Conservation (phyloP, 2,113 vertebrate species). For the Struthio camelus region DNA sequence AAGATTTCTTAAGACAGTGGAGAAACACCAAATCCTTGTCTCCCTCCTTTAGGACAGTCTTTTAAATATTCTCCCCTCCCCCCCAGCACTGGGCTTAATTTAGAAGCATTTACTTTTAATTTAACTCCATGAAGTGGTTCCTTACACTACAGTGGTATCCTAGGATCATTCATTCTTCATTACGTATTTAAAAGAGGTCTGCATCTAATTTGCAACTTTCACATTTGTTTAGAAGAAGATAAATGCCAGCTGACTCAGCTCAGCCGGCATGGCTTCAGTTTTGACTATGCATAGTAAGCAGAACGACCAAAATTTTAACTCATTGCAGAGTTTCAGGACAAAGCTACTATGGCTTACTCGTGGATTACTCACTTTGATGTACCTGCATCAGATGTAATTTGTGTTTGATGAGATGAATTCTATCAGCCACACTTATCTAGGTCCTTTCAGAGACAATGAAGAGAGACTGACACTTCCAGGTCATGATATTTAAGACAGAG, state of each 20-base stretch:
- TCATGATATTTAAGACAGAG: not conserved
- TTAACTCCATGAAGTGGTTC: not conserved
- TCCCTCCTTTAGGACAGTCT: not conserved
- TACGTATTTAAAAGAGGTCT: not conserved
- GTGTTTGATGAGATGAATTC: no score
- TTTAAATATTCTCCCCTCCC: not conserved
- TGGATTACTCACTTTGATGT: not conserved
- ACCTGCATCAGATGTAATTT: not conserved
- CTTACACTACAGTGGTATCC: not conserved
- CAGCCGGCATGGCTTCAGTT: not conserved
- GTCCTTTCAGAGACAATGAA: not conserved
- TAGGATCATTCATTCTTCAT: not conserved
- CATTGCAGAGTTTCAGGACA: not conserved
- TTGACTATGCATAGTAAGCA: not conserved
- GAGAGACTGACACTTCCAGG: not conserved
- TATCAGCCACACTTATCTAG: not conserved
- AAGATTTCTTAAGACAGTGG: not conserved
- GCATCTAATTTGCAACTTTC: not conserved
- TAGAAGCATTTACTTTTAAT: not conserved
- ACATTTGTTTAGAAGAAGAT: not conserved
- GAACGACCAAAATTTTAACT: not conserved
- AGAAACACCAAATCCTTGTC: not conserved
- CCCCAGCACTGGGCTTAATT: not conserved
- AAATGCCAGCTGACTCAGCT: not conserved
- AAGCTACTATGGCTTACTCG: not conserved